Base-by-base conservation (phyloP, 2,113 vertebrate species). In the Peromyscus californicus region DNA sequence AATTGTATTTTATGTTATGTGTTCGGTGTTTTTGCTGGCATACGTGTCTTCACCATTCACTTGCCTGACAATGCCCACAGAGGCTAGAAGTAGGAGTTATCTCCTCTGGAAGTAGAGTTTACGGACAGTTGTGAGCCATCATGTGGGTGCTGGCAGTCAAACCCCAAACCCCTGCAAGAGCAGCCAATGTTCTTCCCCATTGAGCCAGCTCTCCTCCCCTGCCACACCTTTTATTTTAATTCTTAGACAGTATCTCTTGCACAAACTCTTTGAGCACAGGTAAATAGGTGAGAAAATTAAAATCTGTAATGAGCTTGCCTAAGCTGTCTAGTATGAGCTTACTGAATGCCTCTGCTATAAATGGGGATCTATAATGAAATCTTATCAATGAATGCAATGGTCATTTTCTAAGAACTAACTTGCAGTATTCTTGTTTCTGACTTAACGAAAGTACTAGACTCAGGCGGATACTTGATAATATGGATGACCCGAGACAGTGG, bases 321-420 rank as follows among this genome's bases (percentile, higher is more conserved):
- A 76, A 78, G 48, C 16, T 88, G 65, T 6, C 82, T 88, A 85
- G 51, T 61, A n/a, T 12, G 21, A 63, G 72, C 82, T 96, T 90
- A 87, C 33, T 82, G 45, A 90, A n/a, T 36, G 4, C 15, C 7
- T 93, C 15, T 90, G 29, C 70, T 88, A 33, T 42, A 15, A 74
- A 72, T 89, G 45, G 0, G 76, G 36, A 59, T 75, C 29, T 65
- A 78, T 26, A 74, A 29, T 83, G 12, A 90, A 83, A 88, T 33
- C 11, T 72, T 76, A 63, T 21, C 82, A 82, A 42, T 72, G 7
- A 72, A 72, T 21, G 78, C 42, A 90, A 78, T 9, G 39, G 10
- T 54, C 54, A 31, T 78, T 96, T 95, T 78, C 36, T 51, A 48
- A 65, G 80, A 94, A 65, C 67, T 69, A 59, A 51, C 85, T 61